Evolutionary conservation across 1,140 invertebrate genomes (phyloP).

Genomic region (Neodiprion virginianus): DNA sequence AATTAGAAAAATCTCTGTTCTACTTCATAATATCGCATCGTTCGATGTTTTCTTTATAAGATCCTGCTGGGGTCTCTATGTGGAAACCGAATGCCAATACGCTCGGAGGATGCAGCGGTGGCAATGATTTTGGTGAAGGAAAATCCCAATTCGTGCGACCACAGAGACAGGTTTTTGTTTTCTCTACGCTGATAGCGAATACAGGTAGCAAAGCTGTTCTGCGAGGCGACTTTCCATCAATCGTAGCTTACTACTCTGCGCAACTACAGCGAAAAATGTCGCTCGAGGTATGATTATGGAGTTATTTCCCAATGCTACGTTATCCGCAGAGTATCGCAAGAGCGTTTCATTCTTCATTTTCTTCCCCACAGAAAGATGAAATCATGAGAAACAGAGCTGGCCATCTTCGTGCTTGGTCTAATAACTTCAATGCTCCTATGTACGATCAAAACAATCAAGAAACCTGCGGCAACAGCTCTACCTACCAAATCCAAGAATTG

Average conservation of each 20-base stretch:
- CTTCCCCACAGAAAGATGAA: constrained; percentile 78
- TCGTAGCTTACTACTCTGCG: constrained; percentile 94
- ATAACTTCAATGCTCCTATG: constrained; percentile 75
- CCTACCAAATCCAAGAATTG: constrained; percentile 56
- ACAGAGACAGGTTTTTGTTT: constrained; percentile 98
- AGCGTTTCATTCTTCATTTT: background rate
- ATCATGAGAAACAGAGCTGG: constrained; percentile 87
- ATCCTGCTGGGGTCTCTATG: constrained; percentile 35
- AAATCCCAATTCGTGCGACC: constrained; percentile 88
- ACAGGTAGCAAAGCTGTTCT: constrained; percentile 92
- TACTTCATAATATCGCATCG: background rate
- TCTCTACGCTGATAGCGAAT: constrained; percentile 93
- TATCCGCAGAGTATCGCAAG: background rate
- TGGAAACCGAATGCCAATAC: constrained; percentile 65
- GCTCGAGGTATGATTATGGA: constrained; percentile 26
- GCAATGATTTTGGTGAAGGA: constrained; percentile 71
- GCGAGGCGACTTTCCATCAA: constrained; percentile 88
- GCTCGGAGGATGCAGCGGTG: constrained; percentile 76
- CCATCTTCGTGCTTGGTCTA: constrained; percentile 81
- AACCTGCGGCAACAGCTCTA: constrained; percentile 52
- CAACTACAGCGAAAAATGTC: constrained; percentile 60
- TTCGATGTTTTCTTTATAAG: constrained; percentile 31
- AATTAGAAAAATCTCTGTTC: background rate
- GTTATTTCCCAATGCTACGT: constrained; percentile 1
- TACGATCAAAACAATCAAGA: constrained; percentile 73